Conservation (phyloP, 2,797 vertebrate species). For the Paratrypauchen microcephalus region DNA sequence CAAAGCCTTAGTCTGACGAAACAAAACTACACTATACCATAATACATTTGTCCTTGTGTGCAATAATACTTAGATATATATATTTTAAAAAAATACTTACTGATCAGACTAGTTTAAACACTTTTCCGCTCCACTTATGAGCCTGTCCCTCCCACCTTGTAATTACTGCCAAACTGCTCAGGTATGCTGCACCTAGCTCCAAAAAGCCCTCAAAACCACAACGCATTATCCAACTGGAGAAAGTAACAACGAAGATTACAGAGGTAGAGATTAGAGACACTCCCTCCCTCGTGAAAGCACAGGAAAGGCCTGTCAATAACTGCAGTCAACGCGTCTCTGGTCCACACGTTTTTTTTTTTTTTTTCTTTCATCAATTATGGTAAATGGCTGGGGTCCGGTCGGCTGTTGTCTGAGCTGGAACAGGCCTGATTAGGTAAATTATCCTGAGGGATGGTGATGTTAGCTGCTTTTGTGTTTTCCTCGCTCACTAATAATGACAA, state of each 20-base stretch:
- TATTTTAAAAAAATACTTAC: not conserved
- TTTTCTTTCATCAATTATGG: not conserved
- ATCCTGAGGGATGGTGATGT: conserved; percentile 1
- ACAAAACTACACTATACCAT: not conserved
- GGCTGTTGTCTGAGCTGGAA: not conserved
- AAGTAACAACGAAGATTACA: conserved; percentile 6
- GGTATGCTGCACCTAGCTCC: not conserved
- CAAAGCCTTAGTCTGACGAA: not conserved
- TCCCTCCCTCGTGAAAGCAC: conserved; percentile 3
- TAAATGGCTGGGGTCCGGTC: not conserved
- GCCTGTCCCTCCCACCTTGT: not conserved
- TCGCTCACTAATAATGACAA: not conserved
- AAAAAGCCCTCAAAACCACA: conserved; percentile 1
- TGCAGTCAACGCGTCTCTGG: conserved; percentile 3
- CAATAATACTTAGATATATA: not conserved
- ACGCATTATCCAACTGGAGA: not conserved
- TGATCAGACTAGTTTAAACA: not conserved
- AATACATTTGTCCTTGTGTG: not conserved
- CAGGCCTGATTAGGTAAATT: conserved; percentile 9
- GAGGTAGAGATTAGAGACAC: not conserved
- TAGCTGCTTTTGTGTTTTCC: conserved; percentile 5
- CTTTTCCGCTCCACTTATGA: conserved; percentile 8
- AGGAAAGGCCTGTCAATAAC: conserved; percentile 6
- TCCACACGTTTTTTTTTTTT: not conserved
- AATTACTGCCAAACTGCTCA: conserved; percentile 5